Percentiles rank a stretch among this genome's conserved stretches.
Conservation (phyloP, 2,888 invertebrate genomes). For the Caenorhabditis sp. region DNA sequence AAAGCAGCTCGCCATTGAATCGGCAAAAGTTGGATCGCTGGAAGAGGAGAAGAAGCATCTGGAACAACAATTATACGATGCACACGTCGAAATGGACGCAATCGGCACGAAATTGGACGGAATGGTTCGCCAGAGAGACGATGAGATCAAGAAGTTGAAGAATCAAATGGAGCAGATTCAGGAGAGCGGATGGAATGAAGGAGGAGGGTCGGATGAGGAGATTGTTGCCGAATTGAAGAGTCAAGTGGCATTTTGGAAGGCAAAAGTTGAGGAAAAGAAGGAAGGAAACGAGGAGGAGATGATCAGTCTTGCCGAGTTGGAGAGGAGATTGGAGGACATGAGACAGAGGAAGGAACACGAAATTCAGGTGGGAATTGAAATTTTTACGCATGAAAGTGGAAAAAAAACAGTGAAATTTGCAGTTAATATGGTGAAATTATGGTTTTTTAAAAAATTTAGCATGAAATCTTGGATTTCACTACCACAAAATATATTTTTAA, state of each 20-base stretch:
- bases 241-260: conserved; percentile 69
- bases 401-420: no score
- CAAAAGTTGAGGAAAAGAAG: conserved; percentile 17
- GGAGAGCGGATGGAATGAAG: conserved; percentile 55
- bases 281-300: conserved; percentile 20
- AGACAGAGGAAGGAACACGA: conserved; percentile 67
- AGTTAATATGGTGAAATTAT: no score
- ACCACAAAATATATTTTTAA: no score
- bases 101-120: conserved; percentile 67
- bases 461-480: no score
- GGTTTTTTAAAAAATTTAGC: no score
- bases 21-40: conserved; percentile 50
- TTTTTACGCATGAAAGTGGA: no score
- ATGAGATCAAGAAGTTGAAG: conserved; percentile 74
- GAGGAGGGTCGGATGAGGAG: conserved; percentile 20
- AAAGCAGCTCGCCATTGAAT: conserved; percentile 66
- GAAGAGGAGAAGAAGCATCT: conserved; percentile 49
- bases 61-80: conserved; percentile 73
- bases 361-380: conserved; percentile 46
- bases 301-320: conserved; percentile 38
- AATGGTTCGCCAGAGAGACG: conserved; percentile 75
- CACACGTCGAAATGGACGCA: conserved; percentile 75
- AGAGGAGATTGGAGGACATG: conserved; percentile 57
- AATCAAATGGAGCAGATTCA: conserved; percentile 52
- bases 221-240: conserved; percentile 48